Evolutionary conservation across 1,140 invertebrate species (phyloP).

Genomic region (Harlomillsia oculata): DNA sequence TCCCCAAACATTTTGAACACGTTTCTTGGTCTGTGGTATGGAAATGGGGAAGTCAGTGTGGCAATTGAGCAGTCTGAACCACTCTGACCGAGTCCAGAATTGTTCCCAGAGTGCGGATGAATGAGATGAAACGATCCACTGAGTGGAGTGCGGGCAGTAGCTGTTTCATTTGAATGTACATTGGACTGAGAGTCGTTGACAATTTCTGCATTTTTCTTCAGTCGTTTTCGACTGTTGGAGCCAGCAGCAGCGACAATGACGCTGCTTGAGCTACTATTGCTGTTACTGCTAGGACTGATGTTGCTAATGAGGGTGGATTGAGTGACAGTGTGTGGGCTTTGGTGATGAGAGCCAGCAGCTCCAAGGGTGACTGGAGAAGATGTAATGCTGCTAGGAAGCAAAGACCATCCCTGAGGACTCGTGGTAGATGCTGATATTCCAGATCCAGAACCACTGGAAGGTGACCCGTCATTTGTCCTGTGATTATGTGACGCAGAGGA

Average conservation of each 20-base stretch:
- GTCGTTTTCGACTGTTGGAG: slow-evolving; percentile 1
- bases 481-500: not conserved
- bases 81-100: slow-evolving; percentile 1
- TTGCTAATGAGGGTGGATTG: not conserved
- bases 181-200: too few relatives aligned
- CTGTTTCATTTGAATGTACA: not conserved
- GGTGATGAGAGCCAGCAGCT: not conserved
- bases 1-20: slow-evolving; percentile 23
- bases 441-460: slow-evolving; percentile 6
- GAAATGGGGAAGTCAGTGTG: slow-evolving; percentile 14
- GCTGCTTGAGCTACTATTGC: not conserved
- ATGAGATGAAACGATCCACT: not conserved
- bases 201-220: slow-evolving; percentile 14
- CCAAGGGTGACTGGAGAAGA: not conserved
- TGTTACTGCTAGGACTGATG: not conserved
- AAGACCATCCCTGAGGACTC: slow-evolving; percentile 20
- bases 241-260: not conserved
- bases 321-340: not conserved
- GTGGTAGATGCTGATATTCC: slow-evolving; percentile 12
- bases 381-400: not conserved
- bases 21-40: slow-evolving; percentile 19
- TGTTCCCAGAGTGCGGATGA: not conserved
- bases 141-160: slow-evolving; percentile 1
- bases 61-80: slow-evolving; percentile 11
- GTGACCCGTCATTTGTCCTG: slow-evolving; percentile 1